Percentiles rank a stretch among this genome's conserved stretches.
These are phyloP conservation scores for Acromyrmex charruanus DNA, from an alignment of 1,140 invertebrate genomes.

Conservation along the genomic window DNA sequence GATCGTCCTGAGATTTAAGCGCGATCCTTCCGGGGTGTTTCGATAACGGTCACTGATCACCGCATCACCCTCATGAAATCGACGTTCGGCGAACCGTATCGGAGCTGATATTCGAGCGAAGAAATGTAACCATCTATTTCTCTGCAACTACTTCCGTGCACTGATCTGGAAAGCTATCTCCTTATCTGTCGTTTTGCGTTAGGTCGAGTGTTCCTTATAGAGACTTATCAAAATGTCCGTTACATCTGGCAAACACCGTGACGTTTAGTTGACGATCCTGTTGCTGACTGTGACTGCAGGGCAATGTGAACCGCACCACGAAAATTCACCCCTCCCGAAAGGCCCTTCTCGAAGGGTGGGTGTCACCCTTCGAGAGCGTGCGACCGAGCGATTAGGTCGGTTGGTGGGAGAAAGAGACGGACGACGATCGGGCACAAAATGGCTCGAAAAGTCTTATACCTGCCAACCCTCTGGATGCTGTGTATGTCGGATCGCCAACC, in stretches of 20 bases:
- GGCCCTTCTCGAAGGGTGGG: slow-evolving; percentile 74
- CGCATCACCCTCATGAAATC: background rate
- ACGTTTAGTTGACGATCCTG: slow-evolving; percentile 54
- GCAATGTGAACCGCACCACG: slow-evolving; percentile 51
- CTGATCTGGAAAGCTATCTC: slow-evolving; percentile 3
- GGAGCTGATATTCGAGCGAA: background rate
- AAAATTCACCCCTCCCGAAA: slow-evolving; percentile 76
- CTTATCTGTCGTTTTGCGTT: background rate
- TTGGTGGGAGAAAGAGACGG: slow-evolving; percentile 74
- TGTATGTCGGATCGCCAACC: background rate
- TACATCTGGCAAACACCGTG: slow-evolving; percentile 34
- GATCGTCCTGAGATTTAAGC: slow-evolving; percentile 45
- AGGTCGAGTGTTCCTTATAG: background rate
- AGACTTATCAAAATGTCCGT: slow-evolving; percentile 32
- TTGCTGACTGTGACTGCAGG: slow-evolving; percentile 72
- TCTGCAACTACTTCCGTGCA: slow-evolving; percentile 36
- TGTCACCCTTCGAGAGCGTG: slow-evolving; percentile 75
- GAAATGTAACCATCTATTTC: background rate
- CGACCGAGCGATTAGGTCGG: slow-evolving; percentile 60
- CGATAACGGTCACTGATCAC: slow-evolving; percentile 52
- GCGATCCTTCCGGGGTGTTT: slow-evolving; percentile 49
- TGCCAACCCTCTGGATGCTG: slow-evolving; percentile 58
- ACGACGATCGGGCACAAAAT: slow-evolving; percentile 22
- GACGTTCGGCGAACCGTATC: background rate
- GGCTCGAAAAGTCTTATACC: slow-evolving; percentile 61